Conservation (phyloP, 2,797 vertebrate genomes). For the Hippocampus kuda region DNA sequence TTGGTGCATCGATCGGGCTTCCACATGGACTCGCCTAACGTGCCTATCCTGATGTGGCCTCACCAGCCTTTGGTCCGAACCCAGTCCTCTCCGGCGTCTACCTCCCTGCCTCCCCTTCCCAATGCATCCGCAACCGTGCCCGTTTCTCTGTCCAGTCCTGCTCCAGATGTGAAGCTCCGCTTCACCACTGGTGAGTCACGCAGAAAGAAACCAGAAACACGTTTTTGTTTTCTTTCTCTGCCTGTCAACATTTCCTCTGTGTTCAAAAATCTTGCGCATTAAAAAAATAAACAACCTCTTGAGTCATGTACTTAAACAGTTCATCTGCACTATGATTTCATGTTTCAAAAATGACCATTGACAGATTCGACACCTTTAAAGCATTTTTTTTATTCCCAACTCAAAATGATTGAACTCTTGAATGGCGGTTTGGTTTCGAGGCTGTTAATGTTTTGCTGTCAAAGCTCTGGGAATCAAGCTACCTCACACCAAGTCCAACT, state of each 20-base stretch:
- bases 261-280: neutral
- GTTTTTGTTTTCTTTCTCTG: neutral
- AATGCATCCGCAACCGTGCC: constrained; percentile 46
- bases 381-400: neutral
- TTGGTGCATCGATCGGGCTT: constrained; percentile 73
- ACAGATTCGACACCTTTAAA: neutral
- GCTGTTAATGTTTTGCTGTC: neutral
- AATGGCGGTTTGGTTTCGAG: constrained; percentile 1
- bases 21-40: constrained; percentile 72
- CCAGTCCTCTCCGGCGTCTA: constrained; percentile 72
- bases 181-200: constrained; percentile 77
- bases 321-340: neutral
- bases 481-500: constrained; percentile 2
- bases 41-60: constrained; percentile 68
- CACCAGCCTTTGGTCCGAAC: constrained; percentile 76
- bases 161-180: constrained; percentile 62
- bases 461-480: neutral
- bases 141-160: constrained; percentile 47
- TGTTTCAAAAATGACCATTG: neutral
- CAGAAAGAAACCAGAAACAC: neutral
- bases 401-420: neutral
- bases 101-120: constrained; percentile 57
- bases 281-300: neutral
- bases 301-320: neutral
- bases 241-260: neutral